Evolutionary conservation across 2,113 vertebrate species (phyloP).

Genomic region (Barbus barbus): DNA sequence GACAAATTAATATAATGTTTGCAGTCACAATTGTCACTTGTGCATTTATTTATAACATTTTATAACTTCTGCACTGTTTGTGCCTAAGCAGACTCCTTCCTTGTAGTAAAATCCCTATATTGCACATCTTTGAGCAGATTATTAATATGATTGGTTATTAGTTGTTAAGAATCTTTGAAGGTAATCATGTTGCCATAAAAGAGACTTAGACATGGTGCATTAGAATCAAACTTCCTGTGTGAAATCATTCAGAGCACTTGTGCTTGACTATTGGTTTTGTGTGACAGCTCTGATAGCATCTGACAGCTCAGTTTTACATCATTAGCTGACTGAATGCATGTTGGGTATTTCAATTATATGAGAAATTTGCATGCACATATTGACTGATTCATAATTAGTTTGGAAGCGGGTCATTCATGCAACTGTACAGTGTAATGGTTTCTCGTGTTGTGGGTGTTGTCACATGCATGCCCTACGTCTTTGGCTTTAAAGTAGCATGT

Average conservation of each 20-base stretch:
- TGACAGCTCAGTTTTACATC: neutral
- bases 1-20: neutral
- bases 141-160: neutral
- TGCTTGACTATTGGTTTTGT: slow-evolving; percentile 1
- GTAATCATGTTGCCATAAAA: neutral
- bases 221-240: neutral
- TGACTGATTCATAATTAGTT: neutral
- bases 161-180: neutral
- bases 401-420: neutral
- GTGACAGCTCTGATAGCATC: neutral
- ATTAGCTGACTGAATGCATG: neutral
- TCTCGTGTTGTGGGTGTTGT: neutral
- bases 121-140: neutral
- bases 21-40: neutral
- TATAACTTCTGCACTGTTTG: neutral
- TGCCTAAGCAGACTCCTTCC: neutral
- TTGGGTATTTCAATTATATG: neutral
- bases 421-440: neutral
- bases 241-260: neutral
- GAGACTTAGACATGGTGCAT: neutral
- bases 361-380: neutral
- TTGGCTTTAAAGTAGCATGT: neutral
- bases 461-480: neutral
- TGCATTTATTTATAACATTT: neutral
- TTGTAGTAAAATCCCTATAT: neutral